Evolutionary conservation across 2,113 vertebrate genomes (phyloP).

Genomic region (Tragelaphus imberbis): DNA sequence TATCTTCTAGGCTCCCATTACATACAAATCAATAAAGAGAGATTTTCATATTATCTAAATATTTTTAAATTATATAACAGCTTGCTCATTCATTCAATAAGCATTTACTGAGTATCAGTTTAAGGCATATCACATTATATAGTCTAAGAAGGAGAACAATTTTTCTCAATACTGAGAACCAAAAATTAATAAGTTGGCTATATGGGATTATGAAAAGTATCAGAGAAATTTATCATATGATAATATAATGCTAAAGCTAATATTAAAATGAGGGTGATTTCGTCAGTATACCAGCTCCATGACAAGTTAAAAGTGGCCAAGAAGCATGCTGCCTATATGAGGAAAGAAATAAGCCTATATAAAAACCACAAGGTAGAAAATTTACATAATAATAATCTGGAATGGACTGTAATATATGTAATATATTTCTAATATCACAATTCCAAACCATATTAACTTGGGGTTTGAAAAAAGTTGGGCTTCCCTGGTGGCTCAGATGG

Average conservation of each 20-base stretch:
- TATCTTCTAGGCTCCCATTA: neutral
- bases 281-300: neutral
- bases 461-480: neutral
- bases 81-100: neutral
- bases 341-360: slow-evolving; percentile 16
- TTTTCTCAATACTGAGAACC: slow-evolving; percentile 17
- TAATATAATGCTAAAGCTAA: slow-evolving; percentile 13
- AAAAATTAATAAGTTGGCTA: slow-evolving; percentile 34
- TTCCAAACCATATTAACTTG: neutral
- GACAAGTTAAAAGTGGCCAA: slow-evolving; percentile 2
- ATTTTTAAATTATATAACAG: neutral
- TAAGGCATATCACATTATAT: neutral
- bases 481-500: neutral
- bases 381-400: slow-evolving; percentile 15
- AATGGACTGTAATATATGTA: neutral
- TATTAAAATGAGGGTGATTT: slow-evolving; percentile 28
- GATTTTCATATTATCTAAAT: neutral
- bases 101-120: neutral
- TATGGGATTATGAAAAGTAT: slow-evolving; percentile 6
- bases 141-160: neutral
- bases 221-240: slow-evolving; percentile 9
- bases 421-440: neutral
- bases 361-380: slow-evolving; percentile 37
- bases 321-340: neutral
- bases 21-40: slow-evolving; percentile 12